These are phyloP conservation scores for Melanchra persicariae DNA, from an alignment of 2,888 invertebrate genomes.

Conservation along the genomic window DNA sequence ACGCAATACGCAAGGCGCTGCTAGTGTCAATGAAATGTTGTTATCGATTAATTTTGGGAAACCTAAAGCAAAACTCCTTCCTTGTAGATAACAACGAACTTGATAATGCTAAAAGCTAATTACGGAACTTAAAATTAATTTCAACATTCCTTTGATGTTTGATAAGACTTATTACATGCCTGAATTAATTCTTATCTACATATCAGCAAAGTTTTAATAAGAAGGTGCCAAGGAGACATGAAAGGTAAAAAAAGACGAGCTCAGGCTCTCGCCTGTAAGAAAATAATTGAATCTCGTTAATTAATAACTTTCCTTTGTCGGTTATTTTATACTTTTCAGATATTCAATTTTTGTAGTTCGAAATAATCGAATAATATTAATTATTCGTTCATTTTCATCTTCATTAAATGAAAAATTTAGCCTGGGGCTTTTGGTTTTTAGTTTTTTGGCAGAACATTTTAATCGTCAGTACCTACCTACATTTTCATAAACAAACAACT, in stretches of 20 bases:
- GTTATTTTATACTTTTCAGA: slow-evolving; percentile 24
- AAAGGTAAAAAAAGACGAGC: slow-evolving; percentile 16
- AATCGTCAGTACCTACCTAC: no score
- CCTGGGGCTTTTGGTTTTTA: slow-evolving; percentile 1
- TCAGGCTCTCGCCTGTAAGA: no score
- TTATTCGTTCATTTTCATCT: slow-evolving; percentile 20
- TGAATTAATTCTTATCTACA: slow-evolving; percentile 31
- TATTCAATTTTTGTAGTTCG: slow-evolving; percentile 19
- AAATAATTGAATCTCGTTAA: no score
- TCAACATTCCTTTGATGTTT: slow-evolving; percentile 15
- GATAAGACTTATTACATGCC: slow-evolving; percentile 21
- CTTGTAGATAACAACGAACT: not conserved
- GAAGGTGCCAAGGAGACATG: slow-evolving; percentile 14
- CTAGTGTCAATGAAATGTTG: not conserved
- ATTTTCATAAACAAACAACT: no score
- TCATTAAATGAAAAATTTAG: slow-evolving; percentile 8
- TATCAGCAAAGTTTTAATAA: slow-evolving; percentile 57
- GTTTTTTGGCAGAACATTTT: not conserved
- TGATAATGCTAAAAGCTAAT: not conserved
- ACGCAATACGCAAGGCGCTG: not conserved
- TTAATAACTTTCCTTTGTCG: slow-evolving; percentile 54
- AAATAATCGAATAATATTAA: slow-evolving; percentile 25
- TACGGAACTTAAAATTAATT: slow-evolving; percentile 11
- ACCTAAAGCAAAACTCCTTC: not conserved
- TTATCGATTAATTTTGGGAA: not conserved